Conservation (phyloP, 2,113 vertebrate genomes). For the Crotophaga sulcirostris region DNA sequence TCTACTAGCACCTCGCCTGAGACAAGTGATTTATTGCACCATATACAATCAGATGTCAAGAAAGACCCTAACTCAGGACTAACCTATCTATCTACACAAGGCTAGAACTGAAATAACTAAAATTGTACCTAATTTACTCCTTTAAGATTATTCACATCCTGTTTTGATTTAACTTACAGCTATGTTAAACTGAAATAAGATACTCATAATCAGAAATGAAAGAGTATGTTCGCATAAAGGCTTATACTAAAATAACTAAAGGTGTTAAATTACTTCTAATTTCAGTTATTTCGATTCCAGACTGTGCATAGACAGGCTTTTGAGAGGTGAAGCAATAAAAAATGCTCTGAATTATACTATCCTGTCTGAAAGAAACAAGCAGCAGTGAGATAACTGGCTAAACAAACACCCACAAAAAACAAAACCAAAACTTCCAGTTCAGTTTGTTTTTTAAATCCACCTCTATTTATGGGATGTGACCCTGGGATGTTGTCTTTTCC, state of each 20-base stretch:
- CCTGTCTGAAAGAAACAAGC: slow-evolving; percentile 12
- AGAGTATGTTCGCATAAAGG: slow-evolving; percentile 9
- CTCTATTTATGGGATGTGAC: slow-evolving; percentile 30
- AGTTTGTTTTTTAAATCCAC: slow-evolving; percentile 27
- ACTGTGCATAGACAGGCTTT: slow-evolving; percentile 19
- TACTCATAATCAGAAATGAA: slow-evolving; percentile 67
- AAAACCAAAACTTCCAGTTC: slow-evolving; percentile 33
- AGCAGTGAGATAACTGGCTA: neutral
- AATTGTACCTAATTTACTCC: slow-evolving; percentile 29
- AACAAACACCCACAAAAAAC: neutral
- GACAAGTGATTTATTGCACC: neutral
- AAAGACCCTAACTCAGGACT: neutral
- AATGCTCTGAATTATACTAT: neutral
- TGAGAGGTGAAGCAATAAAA: slow-evolving; percentile 20
- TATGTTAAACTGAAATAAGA: slow-evolving; percentile 48
- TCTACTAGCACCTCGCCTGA: neutral
- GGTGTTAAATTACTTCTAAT: slow-evolving; percentile 54
- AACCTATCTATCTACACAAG: neutral
- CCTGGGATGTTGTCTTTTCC: slow-evolving; percentile 2
- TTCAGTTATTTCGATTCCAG: slow-evolving; percentile 52
- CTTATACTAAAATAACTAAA: slow-evolving; percentile 44
- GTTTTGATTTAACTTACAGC: slow-evolving; percentile 60
- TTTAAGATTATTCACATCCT: slow-evolving; percentile 63
- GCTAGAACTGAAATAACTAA: slow-evolving; percentile 29
- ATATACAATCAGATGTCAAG: neutral